phyloP scores from a whole-genome alignment of 2,797 vertebrate species.

The Rhincodon typus region DNA sequence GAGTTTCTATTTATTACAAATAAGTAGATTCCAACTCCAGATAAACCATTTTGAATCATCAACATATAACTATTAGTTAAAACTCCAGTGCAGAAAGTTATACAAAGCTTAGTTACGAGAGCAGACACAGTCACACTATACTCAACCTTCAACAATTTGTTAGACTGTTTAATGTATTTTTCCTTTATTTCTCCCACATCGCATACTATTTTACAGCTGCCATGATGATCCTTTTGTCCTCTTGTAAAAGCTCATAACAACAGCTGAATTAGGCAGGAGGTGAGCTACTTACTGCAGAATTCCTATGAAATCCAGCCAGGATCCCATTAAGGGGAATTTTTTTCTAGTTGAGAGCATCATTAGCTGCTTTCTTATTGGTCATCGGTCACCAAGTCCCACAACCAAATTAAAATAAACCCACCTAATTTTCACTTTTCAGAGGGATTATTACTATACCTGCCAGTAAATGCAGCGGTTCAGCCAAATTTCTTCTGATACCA shows the following conservation, averaged over 20 bases:
- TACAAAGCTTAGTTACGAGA: not conserved
- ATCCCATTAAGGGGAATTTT: constrained; percentile 17
- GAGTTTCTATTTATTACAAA: too few relatives aligned
- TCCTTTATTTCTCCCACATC: not conserved
- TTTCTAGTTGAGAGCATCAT: not conserved
- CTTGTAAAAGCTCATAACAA: constrained; percentile 8
- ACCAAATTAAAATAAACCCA: not conserved
- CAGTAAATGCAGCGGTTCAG: not conserved
- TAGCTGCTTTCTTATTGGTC: constrained; percentile 27
- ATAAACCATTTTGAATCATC: too few relatives aligned
- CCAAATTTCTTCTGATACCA: not conserved
- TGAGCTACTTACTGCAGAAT: too few relatives aligned
- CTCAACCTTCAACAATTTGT: constrained; percentile 14
- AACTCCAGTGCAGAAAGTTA: not conserved
- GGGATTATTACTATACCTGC: not conserved
- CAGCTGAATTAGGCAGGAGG: constrained; percentile 19
- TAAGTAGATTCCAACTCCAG: too few relatives aligned
- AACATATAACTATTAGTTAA: too few relatives aligned
- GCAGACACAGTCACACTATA: not conserved
- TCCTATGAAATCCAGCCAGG: constrained; percentile 18
- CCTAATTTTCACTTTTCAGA: not conserved
- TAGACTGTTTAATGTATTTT: not conserved
- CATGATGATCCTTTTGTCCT: constrained; percentile 19
- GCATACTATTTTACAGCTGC: not conserved
- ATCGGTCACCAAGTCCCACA: not conserved